A percentile compares a stretch with the other conserved stretches of the same genome.
Evolutionary conservation across 2,113 vertebrate genomes (phyloP).

Genomic region (Campylorhamphus procurvoides): DNA sequence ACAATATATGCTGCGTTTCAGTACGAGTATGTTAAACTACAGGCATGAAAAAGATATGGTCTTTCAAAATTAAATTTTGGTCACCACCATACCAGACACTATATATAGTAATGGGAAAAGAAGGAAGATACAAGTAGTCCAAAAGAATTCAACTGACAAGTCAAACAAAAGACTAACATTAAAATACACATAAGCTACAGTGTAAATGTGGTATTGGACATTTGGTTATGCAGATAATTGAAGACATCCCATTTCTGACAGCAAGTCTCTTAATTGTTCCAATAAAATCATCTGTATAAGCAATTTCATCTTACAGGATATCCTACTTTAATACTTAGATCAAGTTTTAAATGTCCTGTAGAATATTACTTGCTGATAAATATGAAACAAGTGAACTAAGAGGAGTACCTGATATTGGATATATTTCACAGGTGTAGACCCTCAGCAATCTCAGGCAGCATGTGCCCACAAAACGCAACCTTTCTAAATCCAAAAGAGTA

Average conservation of each 20-base stretch:
- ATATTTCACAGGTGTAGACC: conserved; percentile 98
- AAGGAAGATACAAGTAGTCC: not conserved
- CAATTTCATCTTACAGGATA: not conserved
- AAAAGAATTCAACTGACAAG: not conserved
- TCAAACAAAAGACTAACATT: not conserved
- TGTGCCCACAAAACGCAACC: conserved; percentile 94
- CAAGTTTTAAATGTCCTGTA: not conserved
- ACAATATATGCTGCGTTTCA: not conserved
- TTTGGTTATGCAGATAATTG: not conserved
- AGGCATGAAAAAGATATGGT: not conserved
- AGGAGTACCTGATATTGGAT: conserved; percentile 91
- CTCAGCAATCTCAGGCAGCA: conserved; percentile 94
- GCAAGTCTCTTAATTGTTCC: not conserved
- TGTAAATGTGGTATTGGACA: not conserved
- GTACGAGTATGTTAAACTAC: not conserved
- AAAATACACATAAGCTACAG: not conserved
- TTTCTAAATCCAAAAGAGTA: conserved; percentile 94
- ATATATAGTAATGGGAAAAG: not conserved
- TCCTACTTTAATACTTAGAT: not conserved
- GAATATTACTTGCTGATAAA: not conserved
- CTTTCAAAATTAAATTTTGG: not conserved
- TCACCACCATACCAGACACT: not conserved
- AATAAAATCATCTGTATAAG: not conserved
- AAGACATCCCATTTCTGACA: not conserved
- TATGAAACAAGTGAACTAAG: not conserved